Conservation (phyloP, 92 coral and sea anemone genomes). For the Siderastrea siderea region DNA sequence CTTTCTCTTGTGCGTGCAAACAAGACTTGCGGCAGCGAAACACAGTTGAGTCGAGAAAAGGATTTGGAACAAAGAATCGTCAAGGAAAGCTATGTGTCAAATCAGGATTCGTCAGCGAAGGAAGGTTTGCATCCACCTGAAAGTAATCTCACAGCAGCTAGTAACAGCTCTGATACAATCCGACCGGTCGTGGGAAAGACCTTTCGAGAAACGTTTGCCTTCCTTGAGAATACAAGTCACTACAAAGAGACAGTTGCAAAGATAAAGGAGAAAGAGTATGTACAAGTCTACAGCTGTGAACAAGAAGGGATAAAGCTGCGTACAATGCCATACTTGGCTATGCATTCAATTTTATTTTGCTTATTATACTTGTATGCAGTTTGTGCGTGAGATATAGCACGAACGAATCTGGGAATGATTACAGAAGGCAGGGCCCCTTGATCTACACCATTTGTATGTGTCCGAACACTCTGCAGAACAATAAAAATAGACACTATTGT, state of each 20-base stretch:
- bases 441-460: too few species aligned
- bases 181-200: slow-evolving; percentile 70
- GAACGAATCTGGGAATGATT: too few species aligned
- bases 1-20: too few species aligned
- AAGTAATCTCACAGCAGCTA: neutral
- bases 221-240: slow-evolving; percentile 87
- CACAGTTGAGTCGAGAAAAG: neutral
- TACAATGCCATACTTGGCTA: too few species aligned
- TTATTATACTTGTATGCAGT: too few species aligned
- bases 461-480: too few species aligned
- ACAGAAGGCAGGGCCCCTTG: too few species aligned
- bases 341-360: too few species aligned
- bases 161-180: neutral
- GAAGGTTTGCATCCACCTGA: neutral
- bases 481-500: too few species aligned
- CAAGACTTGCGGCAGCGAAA: neutral
- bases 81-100: neutral
- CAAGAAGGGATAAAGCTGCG: too few species aligned
- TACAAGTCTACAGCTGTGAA: neutral
- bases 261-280: slow-evolving; percentile 83
- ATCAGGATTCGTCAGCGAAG: neutral
- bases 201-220: slow-evolving; percentile 95
- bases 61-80: neutral
- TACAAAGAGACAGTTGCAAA: slow-evolving; percentile 88
- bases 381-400: too few species aligned